Conservation (phyloP, 1,140 invertebrate species). For the Drosophila teissieri region DNA sequence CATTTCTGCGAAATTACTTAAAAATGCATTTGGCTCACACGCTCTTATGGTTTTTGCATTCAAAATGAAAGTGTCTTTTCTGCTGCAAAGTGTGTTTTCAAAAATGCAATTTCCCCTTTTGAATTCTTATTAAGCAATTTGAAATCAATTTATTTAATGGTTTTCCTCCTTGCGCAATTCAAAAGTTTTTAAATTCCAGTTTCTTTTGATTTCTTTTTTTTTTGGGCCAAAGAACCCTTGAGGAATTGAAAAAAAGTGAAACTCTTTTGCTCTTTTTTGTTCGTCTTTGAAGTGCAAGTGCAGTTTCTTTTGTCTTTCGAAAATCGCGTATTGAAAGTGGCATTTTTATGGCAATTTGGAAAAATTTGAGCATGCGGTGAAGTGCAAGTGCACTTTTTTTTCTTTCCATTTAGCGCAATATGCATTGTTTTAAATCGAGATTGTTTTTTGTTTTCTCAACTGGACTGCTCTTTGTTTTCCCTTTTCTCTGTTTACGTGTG, state of each 20-base stretch:
- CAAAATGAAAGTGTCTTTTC: too few species aligned
- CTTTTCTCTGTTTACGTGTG: neutral
- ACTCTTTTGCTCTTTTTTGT: slow-evolving; percentile 10
- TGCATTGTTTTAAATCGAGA: slow-evolving; percentile 44
- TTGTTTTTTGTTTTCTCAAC: slow-evolving; percentile 19
- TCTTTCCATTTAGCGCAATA: slow-evolving; percentile 62
- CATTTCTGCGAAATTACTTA: neutral
- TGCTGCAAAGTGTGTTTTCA: too few species aligned
- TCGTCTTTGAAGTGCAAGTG: slow-evolving; percentile 38
- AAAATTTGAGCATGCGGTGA: slow-evolving; percentile 73
- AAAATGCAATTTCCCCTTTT: too few species aligned
- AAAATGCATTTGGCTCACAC: neutral
- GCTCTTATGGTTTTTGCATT: neutral
- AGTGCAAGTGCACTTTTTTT: slow-evolving; percentile 64
- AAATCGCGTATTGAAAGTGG: slow-evolving; percentile 26
- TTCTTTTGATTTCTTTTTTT: neutral
- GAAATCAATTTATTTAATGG: too few species aligned
- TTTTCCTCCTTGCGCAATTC: neutral
- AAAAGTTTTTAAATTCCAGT: neutral
- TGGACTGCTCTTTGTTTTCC: slow-evolving; percentile 20
- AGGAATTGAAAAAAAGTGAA: slow-evolving; percentile 21
- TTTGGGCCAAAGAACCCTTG: slow-evolving; percentile 24
- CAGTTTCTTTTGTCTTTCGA: slow-evolving; percentile 21
- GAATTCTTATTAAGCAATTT: too few species aligned
- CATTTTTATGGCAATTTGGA: slow-evolving; percentile 24